Conservation (phyloP, 2,888 invertebrate species). For the Melanostoma mellinum region DNA sequence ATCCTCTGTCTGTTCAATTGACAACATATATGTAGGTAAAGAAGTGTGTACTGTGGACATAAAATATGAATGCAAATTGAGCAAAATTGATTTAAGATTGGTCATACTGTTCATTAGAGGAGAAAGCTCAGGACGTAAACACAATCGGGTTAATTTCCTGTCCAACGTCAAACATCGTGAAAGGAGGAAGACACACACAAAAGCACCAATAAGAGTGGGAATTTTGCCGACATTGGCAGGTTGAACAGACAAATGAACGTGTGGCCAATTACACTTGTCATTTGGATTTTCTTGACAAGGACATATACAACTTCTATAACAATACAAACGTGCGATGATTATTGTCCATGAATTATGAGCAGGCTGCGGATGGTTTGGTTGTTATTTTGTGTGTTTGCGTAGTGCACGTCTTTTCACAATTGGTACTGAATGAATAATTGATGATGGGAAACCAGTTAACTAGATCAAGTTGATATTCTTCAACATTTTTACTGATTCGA, state of each 20-base stretch:
- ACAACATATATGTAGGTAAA: slow-evolving; percentile 17
- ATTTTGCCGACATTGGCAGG: slow-evolving; percentile 53
- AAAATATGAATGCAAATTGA: slow-evolving; percentile 69
- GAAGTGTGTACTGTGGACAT: slow-evolving; percentile 12
- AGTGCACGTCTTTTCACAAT: slow-evolving; percentile 40
- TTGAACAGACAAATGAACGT: slow-evolving; percentile 68
- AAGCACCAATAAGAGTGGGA: slow-evolving; percentile 10
- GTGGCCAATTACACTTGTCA: slow-evolving; percentile 68
- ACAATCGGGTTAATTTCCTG: slow-evolving; percentile 20
- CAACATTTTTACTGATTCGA: too few species aligned
- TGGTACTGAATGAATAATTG: slow-evolving; percentile 58
- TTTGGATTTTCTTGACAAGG: slow-evolving; percentile 65
- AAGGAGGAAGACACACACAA: not conserved
- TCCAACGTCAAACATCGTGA: not conserved
- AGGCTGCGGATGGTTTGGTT: not conserved
- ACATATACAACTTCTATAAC: slow-evolving; percentile 24
- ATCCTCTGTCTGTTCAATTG: slow-evolving; percentile 37
- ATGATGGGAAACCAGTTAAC: slow-evolving; percentile 55
- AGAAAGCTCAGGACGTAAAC: slow-evolving; percentile 28
- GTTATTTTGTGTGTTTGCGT: not conserved
- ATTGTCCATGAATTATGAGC: slow-evolving; percentile 55
- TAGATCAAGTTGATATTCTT: slow-evolving; percentile 18
- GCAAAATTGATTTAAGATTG: slow-evolving; percentile 70
- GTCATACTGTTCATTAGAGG: slow-evolving; percentile 50
- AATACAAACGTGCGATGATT: slow-evolving; percentile 49